Conservation (phyloP, 2,113 vertebrate genomes). For the Phaethornis superciliosus region DNA sequence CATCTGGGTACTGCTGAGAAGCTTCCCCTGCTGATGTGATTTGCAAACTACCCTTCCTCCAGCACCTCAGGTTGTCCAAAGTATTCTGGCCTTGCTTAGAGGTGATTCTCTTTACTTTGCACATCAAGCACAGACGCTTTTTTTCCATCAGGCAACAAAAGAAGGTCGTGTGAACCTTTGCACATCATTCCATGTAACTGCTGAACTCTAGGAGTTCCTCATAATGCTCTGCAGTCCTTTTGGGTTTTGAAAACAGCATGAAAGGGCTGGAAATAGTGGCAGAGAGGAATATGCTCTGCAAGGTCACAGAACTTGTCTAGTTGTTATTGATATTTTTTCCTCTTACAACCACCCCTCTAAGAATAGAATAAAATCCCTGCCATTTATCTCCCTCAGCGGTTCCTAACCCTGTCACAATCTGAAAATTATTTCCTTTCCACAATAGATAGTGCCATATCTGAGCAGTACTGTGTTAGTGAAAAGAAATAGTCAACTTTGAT, state of each 20-base stretch:
- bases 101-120: background rate
- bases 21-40: background rate
- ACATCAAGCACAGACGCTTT: background rate
- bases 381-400: slow-evolving; percentile 30
- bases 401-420: slow-evolving; percentile 30
- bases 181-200: background rate
- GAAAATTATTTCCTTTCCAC: slow-evolving; percentile 42
- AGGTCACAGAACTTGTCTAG: slow-evolving; percentile 48
- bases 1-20: background rate
- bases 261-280: slow-evolving; percentile 18
- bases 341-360: slow-evolving; percentile 13
- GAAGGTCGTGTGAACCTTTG: background rate
- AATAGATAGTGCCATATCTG: background rate
- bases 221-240: background rate
- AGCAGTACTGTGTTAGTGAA: background rate
- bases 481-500: background rate
- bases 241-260: slow-evolving; percentile 39
- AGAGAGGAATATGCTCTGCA: background rate
- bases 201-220: background rate
- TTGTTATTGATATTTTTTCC: slow-evolving; percentile 53
- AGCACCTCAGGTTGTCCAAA: background rate
- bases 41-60: background rate
- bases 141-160: background rate
- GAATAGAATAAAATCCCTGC: slow-evolving; percentile 28
- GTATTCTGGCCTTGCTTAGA: background rate